Percentiles rank a stretch among this genome's conserved stretches.
Conservation (phyloP, 2,888 invertebrate species). For the Dryadula phaetusa region DNA sequence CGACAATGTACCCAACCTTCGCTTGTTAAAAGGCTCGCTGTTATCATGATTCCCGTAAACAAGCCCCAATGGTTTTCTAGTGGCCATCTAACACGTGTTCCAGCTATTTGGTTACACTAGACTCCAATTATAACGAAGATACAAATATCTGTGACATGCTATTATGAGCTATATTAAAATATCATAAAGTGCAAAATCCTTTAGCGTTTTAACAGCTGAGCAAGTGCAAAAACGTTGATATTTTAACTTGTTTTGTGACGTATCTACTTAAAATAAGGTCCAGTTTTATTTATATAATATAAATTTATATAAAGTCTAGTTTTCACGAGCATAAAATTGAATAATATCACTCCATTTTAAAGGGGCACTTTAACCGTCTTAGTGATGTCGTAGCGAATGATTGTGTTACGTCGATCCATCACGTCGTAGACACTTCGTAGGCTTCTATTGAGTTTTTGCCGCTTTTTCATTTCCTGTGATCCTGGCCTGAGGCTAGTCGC, state of each 20-base stretch:
- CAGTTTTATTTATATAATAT: conserved; percentile 27
- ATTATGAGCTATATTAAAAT: conserved; percentile 1
- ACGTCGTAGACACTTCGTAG: conserved; percentile 74
- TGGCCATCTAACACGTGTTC: conserved; percentile 80
- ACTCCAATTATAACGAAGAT: conserved; percentile 27
- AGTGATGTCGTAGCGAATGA: conserved; percentile 70
- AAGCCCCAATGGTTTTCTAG: conserved; percentile 66
- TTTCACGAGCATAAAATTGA: conserved; percentile 58
- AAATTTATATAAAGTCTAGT: conserved; percentile 32
- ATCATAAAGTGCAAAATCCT: conserved; percentile 20
- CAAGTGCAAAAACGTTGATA: conserved; percentile 5
- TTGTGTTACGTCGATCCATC: conserved; percentile 82
- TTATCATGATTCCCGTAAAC: conserved; percentile 63
- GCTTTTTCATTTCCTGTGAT: conserved; percentile 76
- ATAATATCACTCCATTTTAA: conserved; percentile 80
- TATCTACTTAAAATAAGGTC: conserved; percentile 44
- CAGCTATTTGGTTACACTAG: conserved; percentile 54
- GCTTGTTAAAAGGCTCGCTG: conserved; percentile 36
- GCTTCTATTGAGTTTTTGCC: conserved; percentile 75
- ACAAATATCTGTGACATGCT: neutral
- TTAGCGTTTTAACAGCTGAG: neutral
- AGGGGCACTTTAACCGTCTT: conserved; percentile 78
- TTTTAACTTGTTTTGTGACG: conserved; percentile 23
- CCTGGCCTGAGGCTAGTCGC: conserved; percentile 61
- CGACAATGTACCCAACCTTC: conserved; percentile 29